A percentile compares a stretch with the other conserved stretches of the same genome.
Conservation (phyloP, 2,888 invertebrate genomes). For the Rhodophaea formosa region DNA sequence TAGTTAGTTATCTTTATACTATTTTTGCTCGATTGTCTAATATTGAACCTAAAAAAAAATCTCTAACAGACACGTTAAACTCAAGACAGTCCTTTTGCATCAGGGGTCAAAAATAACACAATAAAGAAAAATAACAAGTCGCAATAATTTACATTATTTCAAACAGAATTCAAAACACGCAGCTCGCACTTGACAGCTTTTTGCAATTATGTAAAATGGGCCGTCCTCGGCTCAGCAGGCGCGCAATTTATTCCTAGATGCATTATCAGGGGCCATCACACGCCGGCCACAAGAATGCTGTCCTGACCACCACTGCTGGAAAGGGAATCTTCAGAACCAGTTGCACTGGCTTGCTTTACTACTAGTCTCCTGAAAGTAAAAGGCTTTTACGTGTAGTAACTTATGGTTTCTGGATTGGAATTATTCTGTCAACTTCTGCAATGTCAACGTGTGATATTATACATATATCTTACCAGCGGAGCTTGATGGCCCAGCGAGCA, state of each 20-base stretch:
- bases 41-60: too few species aligned
- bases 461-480: too few species aligned
- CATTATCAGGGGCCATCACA: constrained; percentile 59
- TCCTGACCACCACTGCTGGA: constrained; percentile 49
- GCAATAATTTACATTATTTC: background rate
- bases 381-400: background rate
- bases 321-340: constrained; percentile 69
- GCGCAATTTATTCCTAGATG: constrained; percentile 55
- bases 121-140: too few species aligned
- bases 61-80: too few species aligned
- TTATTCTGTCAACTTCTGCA: too few species aligned
- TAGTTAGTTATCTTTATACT: too few species aligned
- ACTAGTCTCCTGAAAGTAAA: constrained; percentile 21
- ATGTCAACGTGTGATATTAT: too few species aligned
- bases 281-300: constrained; percentile 58
- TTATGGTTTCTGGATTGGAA: too few species aligned
- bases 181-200: constrained; percentile 8
- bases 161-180: background rate
- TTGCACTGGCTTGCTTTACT: constrained; percentile 36
- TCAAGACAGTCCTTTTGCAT: too few species aligned
- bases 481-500: too few species aligned
- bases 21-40: too few species aligned
- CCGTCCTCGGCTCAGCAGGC: constrained; percentile 13
- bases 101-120: too few species aligned
- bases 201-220: constrained; percentile 15